Base-by-base conservation (phyloP, 2,113 vertebrate genomes). In the Amia ocellicauda region DNA sequence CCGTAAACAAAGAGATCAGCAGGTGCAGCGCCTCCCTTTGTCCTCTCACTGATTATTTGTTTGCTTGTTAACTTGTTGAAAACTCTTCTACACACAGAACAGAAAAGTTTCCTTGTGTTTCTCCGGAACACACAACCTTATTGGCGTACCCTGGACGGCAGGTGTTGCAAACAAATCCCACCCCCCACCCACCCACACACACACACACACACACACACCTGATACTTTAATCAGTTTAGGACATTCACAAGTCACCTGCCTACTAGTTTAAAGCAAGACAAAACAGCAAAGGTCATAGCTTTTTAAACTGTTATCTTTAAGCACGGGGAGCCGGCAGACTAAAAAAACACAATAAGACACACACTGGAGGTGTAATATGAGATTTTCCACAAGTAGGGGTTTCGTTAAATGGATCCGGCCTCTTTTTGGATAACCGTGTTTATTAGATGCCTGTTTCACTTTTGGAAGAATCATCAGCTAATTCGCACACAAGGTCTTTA, bases 1-100 rank as follows among this genome's bases (percentile, higher is more conserved):
- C 11, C 17, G n/a, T 51, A 20, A 55, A 54, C 24, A 54, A 56
- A 47, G 58, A 24, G 26, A 19, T n/a, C 27, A 56, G 59, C 66
- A 68, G 66, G 59, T 68, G 66, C 59, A 36, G 26, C 13, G 17
- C 19, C 14, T 53, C n/a, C 19, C 50, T 68, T 62, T 61, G 58
- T 68, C 59, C 24, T 28, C 22, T n/a, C 24, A 28, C 22, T 42
- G 26, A 56, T 49, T 41, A 43, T 27, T 45, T 68, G 58, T 61
- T 62, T 62, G 41, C 59, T 62, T 19, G 28, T 16, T 51, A 45
- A 62, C 41, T 61, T 55, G 51, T 49, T 53, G 59, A 61, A 68
- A 49, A 31, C n/a, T 67, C 26, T 56, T 45, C 22, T 54, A 29
- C 40, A 43, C 13, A n/a, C 20, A 42, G 26, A 60, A 60, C 41